Conservation (phyloP, 2,113 vertebrate genomes). For the Naja naja region DNA sequence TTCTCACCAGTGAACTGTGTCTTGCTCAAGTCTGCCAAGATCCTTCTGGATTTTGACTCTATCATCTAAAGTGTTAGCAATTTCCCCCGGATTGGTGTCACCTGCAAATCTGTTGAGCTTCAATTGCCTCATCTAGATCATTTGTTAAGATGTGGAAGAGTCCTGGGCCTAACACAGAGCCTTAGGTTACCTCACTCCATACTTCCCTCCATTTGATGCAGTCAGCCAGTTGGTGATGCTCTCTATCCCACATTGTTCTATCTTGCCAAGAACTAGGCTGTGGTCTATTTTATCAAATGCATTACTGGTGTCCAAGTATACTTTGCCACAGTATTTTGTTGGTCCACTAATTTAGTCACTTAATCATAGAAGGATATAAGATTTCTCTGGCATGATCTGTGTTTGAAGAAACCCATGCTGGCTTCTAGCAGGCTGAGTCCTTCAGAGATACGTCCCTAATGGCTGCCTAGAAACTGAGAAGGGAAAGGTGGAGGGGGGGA, state of each 20-base stretch:
- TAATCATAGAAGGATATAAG: background rate
- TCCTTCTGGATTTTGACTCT: background rate
- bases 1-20: background rate
- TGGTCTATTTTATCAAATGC: background rate
- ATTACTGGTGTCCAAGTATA: background rate
- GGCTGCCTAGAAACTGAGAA: background rate
- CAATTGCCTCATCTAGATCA: background rate
- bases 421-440: background rate
- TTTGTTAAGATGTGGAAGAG: background rate
- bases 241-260: background rate
- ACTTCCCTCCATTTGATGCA: background rate
- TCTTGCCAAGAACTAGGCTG: background rate
- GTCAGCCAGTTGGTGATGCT: background rate
- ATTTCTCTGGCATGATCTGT: background rate
- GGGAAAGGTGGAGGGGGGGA: background rate
- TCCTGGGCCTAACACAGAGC: background rate
- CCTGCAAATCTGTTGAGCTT: background rate
- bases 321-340: background rate
- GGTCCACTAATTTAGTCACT: background rate
- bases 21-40: no score
- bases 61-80: background rate
- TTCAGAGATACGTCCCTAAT: background rate
- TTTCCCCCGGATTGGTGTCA: background rate
- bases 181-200: background rate
- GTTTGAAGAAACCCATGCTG: background rate